These are phyloP conservation scores for Amblyraja radiata DNA, from an alignment of 2,797 vertebrate species.

Conservation along the genomic window DNA sequence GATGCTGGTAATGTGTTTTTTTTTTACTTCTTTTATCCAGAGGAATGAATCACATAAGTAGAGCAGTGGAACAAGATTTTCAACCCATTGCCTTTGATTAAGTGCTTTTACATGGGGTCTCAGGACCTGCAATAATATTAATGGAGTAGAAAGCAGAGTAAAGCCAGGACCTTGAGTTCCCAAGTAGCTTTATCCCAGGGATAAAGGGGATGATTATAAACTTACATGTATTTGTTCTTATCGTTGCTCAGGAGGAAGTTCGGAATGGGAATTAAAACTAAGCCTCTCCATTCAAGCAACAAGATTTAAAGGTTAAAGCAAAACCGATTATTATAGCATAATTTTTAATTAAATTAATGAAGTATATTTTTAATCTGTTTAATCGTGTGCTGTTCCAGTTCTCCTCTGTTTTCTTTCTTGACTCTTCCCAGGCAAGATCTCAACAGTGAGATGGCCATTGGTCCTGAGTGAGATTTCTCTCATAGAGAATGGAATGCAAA, in stretches of 20 bases:
- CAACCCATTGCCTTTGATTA: slow-evolving; percentile 99
- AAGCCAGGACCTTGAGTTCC: slow-evolving; percentile 53
- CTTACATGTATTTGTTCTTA: slow-evolving; percentile 55
- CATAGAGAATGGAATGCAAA: neutral
- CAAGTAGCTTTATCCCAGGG: slow-evolving; percentile 80
- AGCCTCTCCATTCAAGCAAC: slow-evolving; percentile 51
- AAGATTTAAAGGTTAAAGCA: slow-evolving; percentile 46
- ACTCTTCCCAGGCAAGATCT: neutral
- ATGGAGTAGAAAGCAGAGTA: slow-evolving; percentile 89
- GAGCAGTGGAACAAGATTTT: slow-evolving; percentile 92
- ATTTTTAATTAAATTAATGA: slow-evolving; percentile 12
- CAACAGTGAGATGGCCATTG: neutral
- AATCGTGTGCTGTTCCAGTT: neutral
- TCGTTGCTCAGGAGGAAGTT: slow-evolving; percentile 57
- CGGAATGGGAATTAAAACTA: slow-evolving; percentile 58
- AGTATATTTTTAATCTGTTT: neutral
- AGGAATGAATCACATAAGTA: slow-evolving; percentile 96
- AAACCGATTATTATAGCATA: slow-evolving; percentile 29
- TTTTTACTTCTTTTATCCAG: slow-evolving; percentile 74
- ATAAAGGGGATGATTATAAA: slow-evolving; percentile 72
- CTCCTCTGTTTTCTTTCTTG: neutral
- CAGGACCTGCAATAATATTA: slow-evolving; percentile 89
- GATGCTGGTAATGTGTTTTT: slow-evolving; percentile 74
- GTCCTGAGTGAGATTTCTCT: neutral
- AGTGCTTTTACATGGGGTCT: slow-evolving; percentile 93